Evolutionary conservation across 2,888 invertebrate species (phyloP), one percentile per base, ranked within the genome.

Genomic region (Leptopilina drosophilae): DNA sequence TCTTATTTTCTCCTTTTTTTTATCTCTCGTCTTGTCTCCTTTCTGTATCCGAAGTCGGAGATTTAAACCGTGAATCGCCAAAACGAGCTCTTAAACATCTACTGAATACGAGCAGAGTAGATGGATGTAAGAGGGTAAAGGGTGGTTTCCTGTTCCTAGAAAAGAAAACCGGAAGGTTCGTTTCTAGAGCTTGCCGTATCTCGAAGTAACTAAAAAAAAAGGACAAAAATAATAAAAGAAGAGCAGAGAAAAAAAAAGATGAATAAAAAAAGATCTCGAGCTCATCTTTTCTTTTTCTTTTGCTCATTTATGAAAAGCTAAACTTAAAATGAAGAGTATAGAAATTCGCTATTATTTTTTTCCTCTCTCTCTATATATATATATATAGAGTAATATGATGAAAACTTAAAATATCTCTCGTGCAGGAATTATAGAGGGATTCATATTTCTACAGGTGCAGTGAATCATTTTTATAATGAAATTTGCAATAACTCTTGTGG

Each of bases 121-220:
- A 53, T 64, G 67, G 66, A 67, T 77, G 20, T 66, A 65, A 59
- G 56, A 66, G 77, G 64, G 67, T 78, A 76, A 76, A 33, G 69
- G 56, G 77, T 76, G 80, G 82, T 83, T 84, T 84, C 79, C 83
- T 80, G 49, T 69, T 82, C 81, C 82, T 79, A 82, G 78, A 69
- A 62, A 46, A 53, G 77, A 77, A 82, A 84, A 80, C 81, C 84
- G 82, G 79, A 85, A 84, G 82, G 80, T 84, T 81, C 81, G 20
- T 83, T 65, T 65, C 42, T 12, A 76, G 79, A 77, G 64, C 80
- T 64, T 62, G 49, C 49, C 78, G 81, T 80, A 79, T 85, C 83
- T 83, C 65, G 62, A 64, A 76, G 80, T 80, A 85, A 64, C 82
- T 79, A 78, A 80, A 83, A 85, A 84, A 84, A 77, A 81, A 33